A percentile compares a stretch with the other conserved stretches of the same genome.
phyloP scores from a whole-genome alignment of 23 tunicate genomes.

The Styela clava region DNA sequence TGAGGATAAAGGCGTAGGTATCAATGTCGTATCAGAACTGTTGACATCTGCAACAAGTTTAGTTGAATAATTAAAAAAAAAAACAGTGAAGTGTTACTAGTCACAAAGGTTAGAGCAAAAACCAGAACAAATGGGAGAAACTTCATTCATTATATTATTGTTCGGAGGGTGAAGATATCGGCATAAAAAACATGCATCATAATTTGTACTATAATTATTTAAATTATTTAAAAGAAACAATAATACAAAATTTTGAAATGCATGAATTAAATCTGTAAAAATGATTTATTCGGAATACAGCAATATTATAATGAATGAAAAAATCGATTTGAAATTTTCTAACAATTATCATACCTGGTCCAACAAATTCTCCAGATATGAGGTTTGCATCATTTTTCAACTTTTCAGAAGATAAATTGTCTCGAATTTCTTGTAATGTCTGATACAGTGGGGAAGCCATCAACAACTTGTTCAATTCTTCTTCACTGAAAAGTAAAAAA shows the following conservation, averaged over 20 bases:
- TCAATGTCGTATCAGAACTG: constrained; percentile 59
- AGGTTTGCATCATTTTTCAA: constrained; percentile 6
- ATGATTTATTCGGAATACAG: too few species aligned
- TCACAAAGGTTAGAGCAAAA: too few species aligned
- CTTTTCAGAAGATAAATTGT: constrained; percentile 39
- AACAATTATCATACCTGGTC: constrained; percentile 72
- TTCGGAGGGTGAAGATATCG: too few species aligned
- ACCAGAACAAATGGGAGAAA: too few species aligned
- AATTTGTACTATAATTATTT: too few species aligned
- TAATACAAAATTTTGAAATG: too few species aligned
- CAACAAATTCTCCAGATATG: constrained; percentile 36
- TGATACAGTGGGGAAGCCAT: constrained; percentile 75
- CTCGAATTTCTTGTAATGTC: constrained; percentile 75
- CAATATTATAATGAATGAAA: too few species aligned
- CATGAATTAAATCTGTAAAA: too few species aligned
- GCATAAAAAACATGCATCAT: too few species aligned
- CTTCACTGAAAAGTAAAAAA: constrained; percentile 75
- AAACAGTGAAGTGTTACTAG: neutral
- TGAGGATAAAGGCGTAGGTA: constrained; percentile 73
- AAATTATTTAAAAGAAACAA: too few species aligned
- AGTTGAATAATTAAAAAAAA: neutral
- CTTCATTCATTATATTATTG: too few species aligned
- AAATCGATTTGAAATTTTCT: too few species aligned
- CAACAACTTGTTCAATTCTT: constrained; percentile 58
- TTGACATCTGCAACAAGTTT: constrained; percentile 42